These are phyloP conservation scores for Gavia stellata DNA, from an alignment of 2,113 vertebrate genomes.

Conservation along the genomic window DNA sequence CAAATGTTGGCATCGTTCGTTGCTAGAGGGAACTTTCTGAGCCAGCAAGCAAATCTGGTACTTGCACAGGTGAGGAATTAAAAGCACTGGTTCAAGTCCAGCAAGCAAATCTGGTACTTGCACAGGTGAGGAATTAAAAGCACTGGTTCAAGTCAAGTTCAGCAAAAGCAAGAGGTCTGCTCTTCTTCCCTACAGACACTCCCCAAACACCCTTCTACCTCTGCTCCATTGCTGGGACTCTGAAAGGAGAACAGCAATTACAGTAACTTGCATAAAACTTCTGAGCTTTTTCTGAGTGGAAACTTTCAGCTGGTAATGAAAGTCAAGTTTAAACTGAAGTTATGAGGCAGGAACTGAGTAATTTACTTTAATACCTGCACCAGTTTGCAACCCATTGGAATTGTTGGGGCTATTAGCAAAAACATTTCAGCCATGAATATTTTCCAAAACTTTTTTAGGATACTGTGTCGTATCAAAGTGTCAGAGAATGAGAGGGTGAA, in stretches of 20 bases:
- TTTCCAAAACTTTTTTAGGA: background rate
- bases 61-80: background rate
- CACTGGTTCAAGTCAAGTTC: background rate
- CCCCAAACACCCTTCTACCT: background rate
- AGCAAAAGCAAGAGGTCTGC: background rate
- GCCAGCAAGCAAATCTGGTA: background rate
- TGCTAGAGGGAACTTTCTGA: background rate
- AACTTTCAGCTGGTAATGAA: background rate
- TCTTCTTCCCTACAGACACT: background rate
- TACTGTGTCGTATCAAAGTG: background rate
- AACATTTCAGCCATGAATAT: background rate
- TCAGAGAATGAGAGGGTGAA: background rate
- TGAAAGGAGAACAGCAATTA: background rate
- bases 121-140: background rate
- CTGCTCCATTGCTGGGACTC: background rate
- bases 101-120: background rate
- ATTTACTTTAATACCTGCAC: background rate
- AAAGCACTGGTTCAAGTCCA: background rate
- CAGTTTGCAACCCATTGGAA: background rate
- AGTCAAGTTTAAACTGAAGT: background rate
- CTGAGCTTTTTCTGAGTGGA: background rate
- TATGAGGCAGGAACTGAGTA: background rate
- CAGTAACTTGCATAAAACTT: background rate
- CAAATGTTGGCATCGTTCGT: background rate
- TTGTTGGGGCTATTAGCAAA: background rate